Conservation (phyloP, 2,888 invertebrate genomes). For the Hypercompe scribonia region DNA sequence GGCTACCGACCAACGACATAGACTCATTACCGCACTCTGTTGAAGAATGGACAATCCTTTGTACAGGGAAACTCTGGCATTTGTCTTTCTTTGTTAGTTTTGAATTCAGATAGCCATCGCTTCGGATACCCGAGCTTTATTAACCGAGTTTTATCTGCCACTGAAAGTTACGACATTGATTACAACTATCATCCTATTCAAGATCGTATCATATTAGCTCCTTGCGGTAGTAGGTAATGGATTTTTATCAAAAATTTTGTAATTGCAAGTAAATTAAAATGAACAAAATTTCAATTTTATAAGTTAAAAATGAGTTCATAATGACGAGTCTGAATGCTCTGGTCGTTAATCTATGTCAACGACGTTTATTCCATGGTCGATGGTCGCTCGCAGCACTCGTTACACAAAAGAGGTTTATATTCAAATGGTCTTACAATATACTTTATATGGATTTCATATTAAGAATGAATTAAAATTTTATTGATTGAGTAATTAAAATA, state of each 20-base stretch:
- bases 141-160: conserved; percentile 56
- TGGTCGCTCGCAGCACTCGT: conserved; percentile 59
- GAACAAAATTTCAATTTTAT: conserved; percentile 36
- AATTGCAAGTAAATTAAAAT: conserved; percentile 31
- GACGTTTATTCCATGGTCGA: conserved; percentile 56
- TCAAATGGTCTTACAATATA: conserved; percentile 53
- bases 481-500: background rate
- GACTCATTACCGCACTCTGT: conserved; percentile 72
- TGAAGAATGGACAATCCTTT: conserved; percentile 81
- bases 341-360: conserved; percentile 63
- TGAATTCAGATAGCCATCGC: conserved; percentile 62
- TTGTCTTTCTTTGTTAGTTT: conserved; percentile 78
- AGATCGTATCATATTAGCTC: conserved; percentile 19
- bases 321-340: conserved; percentile 55
- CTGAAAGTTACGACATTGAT: conserved; percentile 52
- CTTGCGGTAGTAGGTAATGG: conserved; percentile 21
- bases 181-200: conserved; percentile 24
- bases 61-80: conserved; percentile 74
- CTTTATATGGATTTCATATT: conserved; percentile 53
- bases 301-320: conserved; percentile 34
- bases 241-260: conserved; percentile 25
- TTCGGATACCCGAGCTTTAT: conserved; percentile 56
- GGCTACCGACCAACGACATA: conserved; percentile 64
- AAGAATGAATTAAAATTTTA: conserved; percentile 30
- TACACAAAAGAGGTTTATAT: conserved; percentile 54